Evolutionary conservation across 2,888 invertebrate genomes (phyloP).

Genomic region (Campopleginae sp.): DNA sequence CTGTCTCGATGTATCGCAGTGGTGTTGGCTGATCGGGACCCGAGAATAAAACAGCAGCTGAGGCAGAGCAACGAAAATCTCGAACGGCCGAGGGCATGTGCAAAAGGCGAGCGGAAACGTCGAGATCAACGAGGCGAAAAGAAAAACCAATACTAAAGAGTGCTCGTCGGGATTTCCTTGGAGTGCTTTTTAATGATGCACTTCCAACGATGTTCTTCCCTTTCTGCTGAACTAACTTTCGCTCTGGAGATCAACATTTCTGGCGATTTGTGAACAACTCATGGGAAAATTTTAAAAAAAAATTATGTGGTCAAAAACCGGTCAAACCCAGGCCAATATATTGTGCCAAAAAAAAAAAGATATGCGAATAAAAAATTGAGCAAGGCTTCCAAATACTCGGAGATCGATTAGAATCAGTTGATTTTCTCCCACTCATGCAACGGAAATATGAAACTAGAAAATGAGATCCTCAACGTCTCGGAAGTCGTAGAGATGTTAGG

Average conservation of each 20-base stretch:
- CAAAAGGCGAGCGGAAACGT: constrained; percentile 48
- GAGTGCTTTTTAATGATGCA: constrained; percentile 68
- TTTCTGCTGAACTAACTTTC: constrained; percentile 4
- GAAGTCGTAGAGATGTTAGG: too few species aligned
- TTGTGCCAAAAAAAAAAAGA: too few species aligned
- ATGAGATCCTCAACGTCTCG: too few species aligned
- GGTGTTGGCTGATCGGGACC: constrained; percentile 17
- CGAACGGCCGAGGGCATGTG: constrained; percentile 24
- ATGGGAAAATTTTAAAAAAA: background rate
- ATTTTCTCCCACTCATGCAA: too few species aligned
- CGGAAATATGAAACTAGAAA: too few species aligned
- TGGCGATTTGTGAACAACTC: background rate
- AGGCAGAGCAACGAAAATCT: constrained; percentile 37
- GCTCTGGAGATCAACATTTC: constrained; percentile 4
- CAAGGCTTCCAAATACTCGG: too few species aligned
- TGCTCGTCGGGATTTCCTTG: constrained; percentile 53
- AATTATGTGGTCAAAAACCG: too few species aligned
- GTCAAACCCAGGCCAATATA: too few species aligned
- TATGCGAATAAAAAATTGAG: too few species aligned
- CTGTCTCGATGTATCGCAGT: constrained; percentile 1
- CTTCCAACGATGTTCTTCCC: constrained; percentile 47
- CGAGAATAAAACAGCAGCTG: constrained; percentile 8
- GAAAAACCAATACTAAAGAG: constrained; percentile 67
- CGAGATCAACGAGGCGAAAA: constrained; percentile 61
- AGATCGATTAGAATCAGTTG: too few species aligned